These are phyloP conservation scores for Candidula unifasciata DNA, from an alignment of 2,888 invertebrate species.

Conservation along the genomic window DNA sequence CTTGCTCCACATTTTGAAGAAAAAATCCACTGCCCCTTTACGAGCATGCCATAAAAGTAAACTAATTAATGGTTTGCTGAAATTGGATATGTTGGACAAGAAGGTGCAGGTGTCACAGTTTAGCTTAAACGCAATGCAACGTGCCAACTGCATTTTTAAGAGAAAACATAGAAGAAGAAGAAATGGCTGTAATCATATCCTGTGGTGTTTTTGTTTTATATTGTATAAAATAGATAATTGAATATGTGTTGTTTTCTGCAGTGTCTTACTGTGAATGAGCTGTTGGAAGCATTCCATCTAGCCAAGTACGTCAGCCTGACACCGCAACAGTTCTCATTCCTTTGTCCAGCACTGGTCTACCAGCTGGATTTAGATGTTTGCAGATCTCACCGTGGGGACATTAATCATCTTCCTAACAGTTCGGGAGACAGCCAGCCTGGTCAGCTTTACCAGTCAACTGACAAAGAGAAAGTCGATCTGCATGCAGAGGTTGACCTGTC, in stretches of 20 bases:
- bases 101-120: too few species aligned
- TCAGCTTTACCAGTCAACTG: not conserved
- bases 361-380: constrained; percentile 69
- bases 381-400: not conserved
- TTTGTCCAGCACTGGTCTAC: constrained; percentile 77
- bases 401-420: not conserved
- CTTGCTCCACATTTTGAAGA: too few species aligned
- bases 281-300: constrained; percentile 52
- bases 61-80: too few species aligned
- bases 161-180: too few species aligned
- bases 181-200: too few species aligned
- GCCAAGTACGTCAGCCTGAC: constrained; percentile 1
- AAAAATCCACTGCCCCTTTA: too few species aligned
- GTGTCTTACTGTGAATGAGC: constrained; percentile 43
- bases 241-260: constrained; percentile 6
- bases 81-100: too few species aligned
- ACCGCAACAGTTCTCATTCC: constrained; percentile 63
- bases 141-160: too few species aligned
- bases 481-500: not conserved
- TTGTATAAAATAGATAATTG: not conserved
- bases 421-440: not conserved
- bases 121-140: too few species aligned
- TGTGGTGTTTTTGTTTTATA: not conserved
- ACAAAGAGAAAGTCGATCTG: too few species aligned
- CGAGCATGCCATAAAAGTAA: too few species aligned